Evolutionary conservation across 2,888 invertebrate genomes (phyloP).

Genomic region (Mimas tiliae): DNA sequence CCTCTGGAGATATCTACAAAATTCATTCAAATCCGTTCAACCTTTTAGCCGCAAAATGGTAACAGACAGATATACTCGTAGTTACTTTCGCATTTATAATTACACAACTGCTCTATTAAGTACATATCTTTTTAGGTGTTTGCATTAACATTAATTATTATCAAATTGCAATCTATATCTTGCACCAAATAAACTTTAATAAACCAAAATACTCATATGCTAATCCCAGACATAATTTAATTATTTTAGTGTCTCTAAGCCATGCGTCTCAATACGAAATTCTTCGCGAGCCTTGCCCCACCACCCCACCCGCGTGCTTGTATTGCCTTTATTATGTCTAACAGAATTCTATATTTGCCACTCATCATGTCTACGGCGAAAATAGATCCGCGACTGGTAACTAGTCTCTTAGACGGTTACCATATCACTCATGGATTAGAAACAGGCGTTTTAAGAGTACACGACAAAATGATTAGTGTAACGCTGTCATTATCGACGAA

Average conservation of each 20-base stretch:
- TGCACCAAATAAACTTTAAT: background rate
- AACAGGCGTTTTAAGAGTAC: too few species aligned
- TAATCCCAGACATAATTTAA: background rate
- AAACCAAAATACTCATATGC: background rate
- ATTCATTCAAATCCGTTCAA: too few species aligned
- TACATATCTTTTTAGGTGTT: too few species aligned
- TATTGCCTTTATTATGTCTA: slow-evolving; percentile 24
- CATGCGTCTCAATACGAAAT: slow-evolving; percentile 8
- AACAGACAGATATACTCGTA: too few species aligned
- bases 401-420: background rate
- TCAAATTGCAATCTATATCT: too few species aligned
- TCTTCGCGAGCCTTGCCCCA: slow-evolving; percentile 5
- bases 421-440: background rate
- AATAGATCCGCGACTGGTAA: slow-evolving; percentile 9
- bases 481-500: too few species aligned
- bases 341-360: slow-evolving; percentile 21
- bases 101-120: too few species aligned
- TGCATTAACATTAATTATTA: too few species aligned
- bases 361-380: slow-evolving; percentile 17
- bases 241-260: slow-evolving; percentile 12
- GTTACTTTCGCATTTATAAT: too few species aligned
- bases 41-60: too few species aligned
- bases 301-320: slow-evolving; percentile 9
- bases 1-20: too few species aligned
- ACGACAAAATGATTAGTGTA: too few species aligned